phyloP scores from a whole-genome alignment of 92 coral and sea anemone genomes.

The Meandrina meandrites region DNA sequence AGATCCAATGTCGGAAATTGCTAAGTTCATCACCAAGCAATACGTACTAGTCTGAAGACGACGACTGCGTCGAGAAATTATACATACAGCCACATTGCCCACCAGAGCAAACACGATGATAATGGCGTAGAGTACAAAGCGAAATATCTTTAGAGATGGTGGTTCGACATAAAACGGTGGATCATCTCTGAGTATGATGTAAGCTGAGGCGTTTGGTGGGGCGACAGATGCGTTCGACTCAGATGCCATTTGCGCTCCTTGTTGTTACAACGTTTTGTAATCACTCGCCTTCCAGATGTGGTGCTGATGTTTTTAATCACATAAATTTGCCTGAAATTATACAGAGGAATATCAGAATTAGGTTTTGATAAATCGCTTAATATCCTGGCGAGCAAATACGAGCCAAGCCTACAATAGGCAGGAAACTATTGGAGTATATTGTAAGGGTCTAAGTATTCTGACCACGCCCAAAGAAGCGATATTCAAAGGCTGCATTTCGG shows the following conservation, averaged over 20 bases:
- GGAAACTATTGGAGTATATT: too few relatives aligned
- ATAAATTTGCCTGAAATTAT: background rate
- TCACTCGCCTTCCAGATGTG: background rate
- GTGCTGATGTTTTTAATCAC: background rate
- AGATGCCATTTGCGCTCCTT: background rate
- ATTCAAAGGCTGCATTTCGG: background rate
- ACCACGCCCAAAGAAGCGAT: background rate
- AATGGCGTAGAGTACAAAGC: conserved; percentile 43
- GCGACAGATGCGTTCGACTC: background rate
- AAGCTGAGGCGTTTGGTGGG: conserved; percentile 9
- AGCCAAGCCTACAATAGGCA: background rate
- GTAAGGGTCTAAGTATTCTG: background rate
- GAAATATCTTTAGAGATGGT: conserved; percentile 28
- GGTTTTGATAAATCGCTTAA: background rate
- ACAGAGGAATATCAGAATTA: background rate
- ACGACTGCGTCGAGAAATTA: conserved; percentile 58
- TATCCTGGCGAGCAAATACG: background rate
- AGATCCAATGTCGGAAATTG: conserved; percentile 73
- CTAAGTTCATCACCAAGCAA: conserved; percentile 72
- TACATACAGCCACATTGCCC: conserved; percentile 70
- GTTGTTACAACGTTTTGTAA: background rate
- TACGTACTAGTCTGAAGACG: conserved; percentile 75
- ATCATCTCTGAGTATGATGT: background rate
- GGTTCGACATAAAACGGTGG: conserved; percentile 34
- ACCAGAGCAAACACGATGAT: conserved; percentile 54